Base-by-base conservation (phyloP, 2,888 invertebrate genomes). In the Colostygia pectinataria region DNA sequence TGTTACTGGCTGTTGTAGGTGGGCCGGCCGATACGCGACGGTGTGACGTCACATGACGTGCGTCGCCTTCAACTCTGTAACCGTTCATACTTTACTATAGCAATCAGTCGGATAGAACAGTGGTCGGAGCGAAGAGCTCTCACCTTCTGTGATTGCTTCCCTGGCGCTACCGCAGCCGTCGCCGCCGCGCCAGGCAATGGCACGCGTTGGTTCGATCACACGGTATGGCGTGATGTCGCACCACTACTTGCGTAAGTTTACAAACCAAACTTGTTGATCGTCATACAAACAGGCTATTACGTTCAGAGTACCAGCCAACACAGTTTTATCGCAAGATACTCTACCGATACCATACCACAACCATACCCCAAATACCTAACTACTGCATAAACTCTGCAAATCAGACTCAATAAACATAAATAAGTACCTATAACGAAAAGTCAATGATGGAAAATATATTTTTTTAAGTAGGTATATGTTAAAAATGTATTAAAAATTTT, bases 181-280 rank as follows among this genome's bases (percentile, higher is more conserved):
- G n/a, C n/a, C n/a, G n/a, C n/a, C n/a, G n/a, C n/a, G 15, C 13
- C 9, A 14, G 45, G 32, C 32, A 37, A 31, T 39, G 55, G 32
- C 45, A 38, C 33, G 51, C 39, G 46, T 29, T 53, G 64, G 68
- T 74, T 67, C 71, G 71, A 80, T 84, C 77, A 83, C 75, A 75
- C 74, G 83, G 73, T 74, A 71, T 89, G 87, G 88, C 89, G 88
- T 87, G 82, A 83, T 80, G 71, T 79, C 81, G 76, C 65, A 71
- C 80, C 77, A 80, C 68, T 65, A 42, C 31, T 77, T 83, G 77
- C 80, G 86, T 87, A 88, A 88, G 83, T 79, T 51, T 54, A 41
- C 39, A 29, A 47, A 50, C 37, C 43, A 28, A 33, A 31, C 42
- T 29, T 10, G 34, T 33, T 29, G 29, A 25, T 10, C 55, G 36